phyloP scores from a whole-genome alignment of 37 sponge, comb jelly and placozoan genomes.

The Cliona cf. orientalis region DNA sequence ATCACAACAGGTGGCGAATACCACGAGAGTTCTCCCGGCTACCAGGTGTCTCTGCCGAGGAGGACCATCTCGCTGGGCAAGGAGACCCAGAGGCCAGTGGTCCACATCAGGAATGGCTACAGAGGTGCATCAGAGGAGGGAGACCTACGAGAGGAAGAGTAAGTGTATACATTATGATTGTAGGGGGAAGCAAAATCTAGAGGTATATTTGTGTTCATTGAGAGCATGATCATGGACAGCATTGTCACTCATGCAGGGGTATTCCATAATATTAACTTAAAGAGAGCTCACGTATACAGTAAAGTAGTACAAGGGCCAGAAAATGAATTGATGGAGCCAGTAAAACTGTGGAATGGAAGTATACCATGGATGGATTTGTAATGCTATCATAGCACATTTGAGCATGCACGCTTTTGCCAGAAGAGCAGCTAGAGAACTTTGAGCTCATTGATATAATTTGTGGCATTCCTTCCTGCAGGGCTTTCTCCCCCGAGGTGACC shows the following conservation, averaged over 20 bases:
- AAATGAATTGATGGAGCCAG: neutral
- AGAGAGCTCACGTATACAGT: no score
- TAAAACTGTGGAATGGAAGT: neutral
- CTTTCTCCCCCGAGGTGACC: slow-evolving; percentile 4
- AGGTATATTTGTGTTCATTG: neutral
- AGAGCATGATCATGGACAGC: no score
- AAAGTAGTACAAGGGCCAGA: no score
- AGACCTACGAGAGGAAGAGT: slow-evolving; percentile 15
- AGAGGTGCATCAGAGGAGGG: slow-evolving; percentile 1
- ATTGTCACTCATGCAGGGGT: no score
- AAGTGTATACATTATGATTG: neutral
- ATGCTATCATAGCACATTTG: no score
- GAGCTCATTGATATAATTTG: no score
- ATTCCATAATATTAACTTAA: no score
- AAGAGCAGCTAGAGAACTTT: no score
- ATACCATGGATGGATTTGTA: no score
- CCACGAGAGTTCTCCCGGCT: neutral
- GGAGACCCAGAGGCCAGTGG: neutral
- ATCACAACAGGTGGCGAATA: neutral
- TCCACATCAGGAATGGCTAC: slow-evolving; percentile 18
- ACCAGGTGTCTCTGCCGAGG: neutral
- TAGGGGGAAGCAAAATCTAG: no score
- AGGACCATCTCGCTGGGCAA: slow-evolving; percentile 15
- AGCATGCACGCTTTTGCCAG: no score
- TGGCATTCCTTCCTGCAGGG: no score